Evolutionary conservation across 2,797 vertebrate species (phyloP), one percentile per base, ranked within the genome.

Genomic region (Sebastes minor): DNA sequence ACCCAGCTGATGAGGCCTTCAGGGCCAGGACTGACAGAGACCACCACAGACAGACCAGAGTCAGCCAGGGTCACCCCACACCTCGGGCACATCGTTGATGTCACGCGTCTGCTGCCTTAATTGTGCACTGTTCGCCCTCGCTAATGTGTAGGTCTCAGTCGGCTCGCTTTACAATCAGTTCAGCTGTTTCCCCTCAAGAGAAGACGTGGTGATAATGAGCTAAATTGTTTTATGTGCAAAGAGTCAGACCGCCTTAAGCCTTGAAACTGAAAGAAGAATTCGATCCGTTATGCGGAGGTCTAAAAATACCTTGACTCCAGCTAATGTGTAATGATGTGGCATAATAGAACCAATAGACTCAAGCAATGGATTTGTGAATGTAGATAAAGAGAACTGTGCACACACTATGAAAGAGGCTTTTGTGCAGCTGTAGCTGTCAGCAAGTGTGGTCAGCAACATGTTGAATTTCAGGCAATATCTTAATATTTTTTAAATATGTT

Each of bases 241-340:
- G 65, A 83, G 72, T 67, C 71, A 70, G 76, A 80, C 73, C 28
- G 84, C 83, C 86, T 78, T 14, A 30, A 81, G 85, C 71, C 80
- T 83, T 56, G 57, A 76, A 70, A 81, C 71, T 57, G 32, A 89
- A 65, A 90, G 82, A 88, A 82, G 77, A 90, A 90, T 91, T 79
- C 23, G 22, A 69, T 14, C n/a, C 6, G 5, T 67, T 81, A 74
- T 88, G 65, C 30, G 67, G 12, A 85, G 73, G 42, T 84, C 86
- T 90, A 90, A 91, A 94, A 90, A 91, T 91, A 88, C 80, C 53
- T 72, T 55, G 80, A 87, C 88, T 85, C 73, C 73, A 81, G 23
- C 78, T 76, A 38, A 74, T 91, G 88, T 83, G 73, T 66, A 84
- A 86, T 84, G 82, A 89, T 88, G 86, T 66, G 69, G 70, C 76